Base-by-base conservation (phyloP, 2,888 invertebrate species). In the Habrosyne pyritoides region DNA sequence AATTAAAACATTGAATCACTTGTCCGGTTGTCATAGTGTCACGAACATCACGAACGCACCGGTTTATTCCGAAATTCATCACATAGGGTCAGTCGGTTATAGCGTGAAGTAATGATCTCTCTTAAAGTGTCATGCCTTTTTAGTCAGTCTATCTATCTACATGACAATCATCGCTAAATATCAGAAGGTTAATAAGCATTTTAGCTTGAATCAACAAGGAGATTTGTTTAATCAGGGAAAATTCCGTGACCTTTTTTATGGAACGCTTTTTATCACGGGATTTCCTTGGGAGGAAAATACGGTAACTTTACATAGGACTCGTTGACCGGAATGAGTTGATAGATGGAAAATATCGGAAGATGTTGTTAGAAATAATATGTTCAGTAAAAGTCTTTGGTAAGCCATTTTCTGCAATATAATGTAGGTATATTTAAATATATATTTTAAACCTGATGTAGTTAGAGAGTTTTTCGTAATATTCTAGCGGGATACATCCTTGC, bases 151-250 rank as follows among this genome's bases (percentile, higher is more conserved):
- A 33, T 33, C 4, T 0, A 12, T 33, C n/a, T 33, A n/a, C 33
- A n/a, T 33, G 4, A 33, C 10, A 33, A 10, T 36, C 10, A 2
- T 14, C 5, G 36, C 6, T 14, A 36, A 36, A 36, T n/a, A 14
- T 36, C 14, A 36, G 14, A 14, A 8, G 8, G 14, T 56, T 55
- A 54, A 53, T 53, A 54, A 53, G 22, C 6, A 7, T 14, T 48
- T 2, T 53, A 47, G 57, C 42, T 63, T 33, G 49, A 67, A 59
- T 64, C 62, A 67, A 70, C 65, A 65, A 55, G 59, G 59, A 56
- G 28, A 56, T 62, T 59, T 60, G 63, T 64, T 60, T 67, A 68
- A 70, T 67, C 70, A 66, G 57, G 56, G 61, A 60, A 67, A 65
- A 63, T 61, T 67, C 53, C 3, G 59, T 51, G 63, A 61, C 59